Evolutionary conservation across 2,113 vertebrate genomes (phyloP).

Genomic region (Mormyrus lacerda): DNA sequence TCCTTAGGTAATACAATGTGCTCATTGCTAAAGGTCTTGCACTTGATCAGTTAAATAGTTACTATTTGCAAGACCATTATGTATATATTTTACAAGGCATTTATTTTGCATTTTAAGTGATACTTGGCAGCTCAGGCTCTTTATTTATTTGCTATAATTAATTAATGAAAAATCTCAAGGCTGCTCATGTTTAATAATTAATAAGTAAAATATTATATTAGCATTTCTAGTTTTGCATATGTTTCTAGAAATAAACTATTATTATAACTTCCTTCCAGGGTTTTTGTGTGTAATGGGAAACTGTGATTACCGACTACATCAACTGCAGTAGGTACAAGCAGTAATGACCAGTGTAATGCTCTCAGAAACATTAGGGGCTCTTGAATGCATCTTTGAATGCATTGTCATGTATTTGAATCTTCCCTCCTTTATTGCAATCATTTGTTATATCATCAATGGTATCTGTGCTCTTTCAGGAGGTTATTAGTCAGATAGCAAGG

Average conservation of each 20-base stretch:
- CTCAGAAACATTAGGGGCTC: not conserved
- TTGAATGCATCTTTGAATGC: not conserved
- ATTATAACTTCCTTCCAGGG: constrained; percentile 61
- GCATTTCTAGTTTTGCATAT: constrained; percentile 95
- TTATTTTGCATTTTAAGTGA: constrained; percentile 86
- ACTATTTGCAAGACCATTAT: constrained; percentile 74
- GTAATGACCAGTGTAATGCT: constrained; percentile 3
- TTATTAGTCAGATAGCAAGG: not conserved
- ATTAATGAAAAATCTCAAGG: constrained; percentile 99
- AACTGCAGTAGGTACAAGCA: not conserved
- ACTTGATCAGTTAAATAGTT: constrained; percentile 11
- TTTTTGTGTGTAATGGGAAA: constrained; percentile 61
- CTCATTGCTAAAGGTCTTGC: constrained; percentile 29
- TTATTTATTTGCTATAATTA: constrained; percentile 99
- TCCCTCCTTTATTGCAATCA: not conserved
- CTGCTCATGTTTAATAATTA: constrained; percentile 99
- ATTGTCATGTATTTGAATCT: not conserved
- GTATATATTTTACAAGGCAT: constrained; percentile 77
- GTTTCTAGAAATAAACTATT: constrained; percentile 68
- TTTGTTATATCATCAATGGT: not conserved
- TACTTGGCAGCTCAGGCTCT: constrained; percentile 99
- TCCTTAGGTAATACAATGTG: constrained; percentile 28
- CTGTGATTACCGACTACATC: constrained; percentile 48
- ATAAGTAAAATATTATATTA: constrained; percentile 98
- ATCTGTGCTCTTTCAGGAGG: not conserved